phyloP scores from a whole-genome alignment of 2,888 invertebrate species.

The Entomobrya multifasciata region DNA sequence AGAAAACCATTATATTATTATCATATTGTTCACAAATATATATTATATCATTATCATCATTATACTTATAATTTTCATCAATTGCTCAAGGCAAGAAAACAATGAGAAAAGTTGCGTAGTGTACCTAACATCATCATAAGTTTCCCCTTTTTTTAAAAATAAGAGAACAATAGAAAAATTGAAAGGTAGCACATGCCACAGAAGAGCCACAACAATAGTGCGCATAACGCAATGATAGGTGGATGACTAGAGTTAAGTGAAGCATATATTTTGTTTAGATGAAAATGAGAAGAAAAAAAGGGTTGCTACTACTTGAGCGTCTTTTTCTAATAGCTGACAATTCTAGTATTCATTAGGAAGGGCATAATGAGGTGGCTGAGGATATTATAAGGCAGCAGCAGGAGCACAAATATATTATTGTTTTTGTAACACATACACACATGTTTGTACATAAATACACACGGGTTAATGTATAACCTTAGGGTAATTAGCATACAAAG shows the following conservation, averaged over 20 bases:
- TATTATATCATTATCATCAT: slow-evolving; percentile 52
- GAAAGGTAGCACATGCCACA: slow-evolving; percentile 57
- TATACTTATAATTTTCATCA: no score
- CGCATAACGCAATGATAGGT: slow-evolving; percentile 23
- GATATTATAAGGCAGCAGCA: slow-evolving; percentile 53
- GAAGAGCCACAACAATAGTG: slow-evolving; percentile 24
- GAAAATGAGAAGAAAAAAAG: neutral
- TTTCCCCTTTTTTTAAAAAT: slow-evolving; percentile 15
- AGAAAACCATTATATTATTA: neutral
- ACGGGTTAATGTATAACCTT: slow-evolving; percentile 65
- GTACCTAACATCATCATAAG: slow-evolving; percentile 7
- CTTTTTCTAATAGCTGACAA: slow-evolving; percentile 75
- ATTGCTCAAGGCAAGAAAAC: slow-evolving; percentile 49
- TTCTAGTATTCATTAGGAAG: slow-evolving; percentile 78
- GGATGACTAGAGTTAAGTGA: no score
- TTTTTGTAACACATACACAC: no score
- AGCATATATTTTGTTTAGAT: no score
- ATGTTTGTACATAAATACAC: no score
- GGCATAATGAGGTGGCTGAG: slow-evolving; percentile 78
- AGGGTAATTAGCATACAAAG: slow-evolving; percentile 79
- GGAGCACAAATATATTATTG: slow-evolving; percentile 67
- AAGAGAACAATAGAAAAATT: slow-evolving; percentile 53
- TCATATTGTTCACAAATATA: slow-evolving; percentile 35
- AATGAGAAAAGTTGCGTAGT: slow-evolving; percentile 32
- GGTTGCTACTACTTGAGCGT: neutral